A percentile compares a stretch with the other conserved stretches of the same genome.
Evolutionary conservation across 2,113 vertebrate species (phyloP).

Genomic region (Oceanodroma tethys): DNA sequence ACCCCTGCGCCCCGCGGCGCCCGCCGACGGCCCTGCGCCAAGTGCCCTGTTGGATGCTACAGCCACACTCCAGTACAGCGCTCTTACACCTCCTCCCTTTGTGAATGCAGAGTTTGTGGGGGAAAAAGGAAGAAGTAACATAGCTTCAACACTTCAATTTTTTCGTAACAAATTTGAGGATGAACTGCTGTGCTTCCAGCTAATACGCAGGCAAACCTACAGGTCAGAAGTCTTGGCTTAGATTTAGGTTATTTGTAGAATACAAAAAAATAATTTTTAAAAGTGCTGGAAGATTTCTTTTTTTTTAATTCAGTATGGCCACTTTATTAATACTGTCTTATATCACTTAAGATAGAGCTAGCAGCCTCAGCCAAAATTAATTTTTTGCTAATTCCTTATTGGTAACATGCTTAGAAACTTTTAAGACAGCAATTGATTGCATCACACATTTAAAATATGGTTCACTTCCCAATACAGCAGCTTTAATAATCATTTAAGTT

Average conservation of each 20-base stretch:
- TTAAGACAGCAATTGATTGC: neutral
- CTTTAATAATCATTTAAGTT: conserved; percentile 1
- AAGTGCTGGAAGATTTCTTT: neutral
- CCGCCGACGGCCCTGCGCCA: fast-evolving
- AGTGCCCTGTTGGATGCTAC: neutral
- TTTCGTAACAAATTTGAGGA: neutral
- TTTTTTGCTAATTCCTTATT: conserved; percentile 30
- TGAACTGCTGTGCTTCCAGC: neutral
- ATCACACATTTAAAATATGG: neutral
- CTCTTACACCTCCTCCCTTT: neutral
- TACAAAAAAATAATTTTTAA: neutral
- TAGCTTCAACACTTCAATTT: neutral
- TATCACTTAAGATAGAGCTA: neutral
- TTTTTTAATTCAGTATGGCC: neutral
- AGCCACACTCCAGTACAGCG: fast-evolving
- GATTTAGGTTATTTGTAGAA: neutral
- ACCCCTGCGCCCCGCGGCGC: neutral
- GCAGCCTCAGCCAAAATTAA: neutral
- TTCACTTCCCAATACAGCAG: neutral
- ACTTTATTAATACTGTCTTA: neutral
- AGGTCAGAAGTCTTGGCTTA: neutral
- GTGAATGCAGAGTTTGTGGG: neutral
- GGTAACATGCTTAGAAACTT: neutral
- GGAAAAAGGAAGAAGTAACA: neutral
- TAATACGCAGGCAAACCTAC: neutral